These are phyloP conservation scores for Xestia c-nigrum DNA, from an alignment of 2,888 invertebrate genomes.

Conservation along the genomic window DNA sequence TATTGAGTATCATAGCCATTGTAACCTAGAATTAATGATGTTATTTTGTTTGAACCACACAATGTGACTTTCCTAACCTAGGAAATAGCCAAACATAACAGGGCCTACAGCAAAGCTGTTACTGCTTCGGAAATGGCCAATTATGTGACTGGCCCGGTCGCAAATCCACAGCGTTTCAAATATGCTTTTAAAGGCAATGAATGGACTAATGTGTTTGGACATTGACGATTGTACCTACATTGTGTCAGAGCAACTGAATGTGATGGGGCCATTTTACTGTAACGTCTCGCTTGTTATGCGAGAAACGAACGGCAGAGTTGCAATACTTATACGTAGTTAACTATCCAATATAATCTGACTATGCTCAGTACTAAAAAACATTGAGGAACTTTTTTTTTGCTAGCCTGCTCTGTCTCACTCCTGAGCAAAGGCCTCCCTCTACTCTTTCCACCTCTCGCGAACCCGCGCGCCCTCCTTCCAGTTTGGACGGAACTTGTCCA, in stretches of 20 bases:
- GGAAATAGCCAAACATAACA: conserved; percentile 12
- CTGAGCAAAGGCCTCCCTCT: too few relatives aligned
- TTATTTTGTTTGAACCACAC: too few relatives aligned
- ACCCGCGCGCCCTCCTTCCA: too few relatives aligned
- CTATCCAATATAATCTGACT: too few relatives aligned
- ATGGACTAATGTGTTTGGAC: conserved; percentile 20
- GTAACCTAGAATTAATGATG: too few relatives aligned
- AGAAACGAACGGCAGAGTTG: background rate
- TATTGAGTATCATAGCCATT: too few relatives aligned
- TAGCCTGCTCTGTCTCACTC: too few relatives aligned
- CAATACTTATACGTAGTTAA: too few relatives aligned
- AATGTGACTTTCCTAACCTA: background rate
- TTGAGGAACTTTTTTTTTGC: too few relatives aligned
- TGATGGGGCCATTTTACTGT: background rate
- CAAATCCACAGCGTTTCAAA: conserved; percentile 22
- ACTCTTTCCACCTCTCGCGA: too few relatives aligned
- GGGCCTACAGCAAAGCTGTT: conserved; percentile 22
- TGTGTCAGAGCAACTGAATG: background rate
- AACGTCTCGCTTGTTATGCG: background rate
- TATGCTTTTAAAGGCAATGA: conserved; percentile 36
- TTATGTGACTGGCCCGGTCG: conserved; percentile 23
- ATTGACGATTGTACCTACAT: background rate
- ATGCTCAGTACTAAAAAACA: too few relatives aligned
- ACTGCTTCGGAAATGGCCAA: conserved; percentile 48
- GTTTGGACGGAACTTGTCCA: too few relatives aligned